Evolutionary conservation across 2,113 vertebrate species (phyloP), one percentile per base, ranked within the genome.

Genomic region (Strix uralensis): DNA sequence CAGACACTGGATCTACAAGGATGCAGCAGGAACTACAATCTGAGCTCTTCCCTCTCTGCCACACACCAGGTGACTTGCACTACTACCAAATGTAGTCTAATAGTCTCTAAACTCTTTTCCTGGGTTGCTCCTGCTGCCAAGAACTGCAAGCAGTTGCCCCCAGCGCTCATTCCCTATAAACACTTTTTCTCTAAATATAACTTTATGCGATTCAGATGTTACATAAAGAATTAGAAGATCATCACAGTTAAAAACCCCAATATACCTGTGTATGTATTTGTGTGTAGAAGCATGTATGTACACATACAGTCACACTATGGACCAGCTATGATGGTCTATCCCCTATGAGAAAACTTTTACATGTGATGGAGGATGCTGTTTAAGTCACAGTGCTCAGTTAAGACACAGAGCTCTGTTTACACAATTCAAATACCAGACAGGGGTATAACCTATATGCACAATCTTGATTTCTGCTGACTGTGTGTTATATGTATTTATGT

Each of bases 271-370:
- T 8, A 52, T 9, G 9, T 46, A 11, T 57, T 10, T 58, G 58
- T 36, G 29, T 26, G 47, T 2, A 46, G 59, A 32, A 55, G 32
- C n/a, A 8, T 2, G 21, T 19, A 29, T 19, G 21, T 6, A 20
- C 9, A 47, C 34, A 20, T 1, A 22, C 22, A 47, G 34, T 17
- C 86, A 58, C 23, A 10, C 40, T 13, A 8, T 1, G 5, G 11
- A 34, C 17, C 34, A 74, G 40, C 34, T 61, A 42, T 34, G 21
- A 15, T 7, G 55, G 63, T 16, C 66, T 40, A 9, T 17, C 15
- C 57, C 11, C 30, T 17, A 1, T 0, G 2, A 58, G 38, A 52
- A 44, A n/a, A 63, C 32, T 42, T 46, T 0, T 2, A 15, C 8
- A 5, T 2, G 15, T 5, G 47, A 46, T 34, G 15, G 42, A 91